These are phyloP conservation scores for Conomelus anceps DNA, from an alignment of 2,888 invertebrate species.

Conservation along the genomic window DNA sequence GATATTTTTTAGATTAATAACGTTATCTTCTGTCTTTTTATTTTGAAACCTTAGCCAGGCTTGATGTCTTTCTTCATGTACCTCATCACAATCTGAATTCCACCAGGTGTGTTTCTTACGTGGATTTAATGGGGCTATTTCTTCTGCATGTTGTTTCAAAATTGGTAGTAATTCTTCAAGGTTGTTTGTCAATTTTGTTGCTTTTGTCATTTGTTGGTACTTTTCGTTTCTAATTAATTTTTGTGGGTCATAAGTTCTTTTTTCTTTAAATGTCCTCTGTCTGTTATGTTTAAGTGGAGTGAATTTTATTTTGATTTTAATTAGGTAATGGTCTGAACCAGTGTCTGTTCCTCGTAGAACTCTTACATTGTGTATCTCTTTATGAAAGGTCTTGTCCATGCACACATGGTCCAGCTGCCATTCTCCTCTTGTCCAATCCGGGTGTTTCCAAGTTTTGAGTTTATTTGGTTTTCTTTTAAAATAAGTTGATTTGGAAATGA, in stretches of 20 bases:
- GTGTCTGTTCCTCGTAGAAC: neutral
- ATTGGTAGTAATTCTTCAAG: too few species aligned
- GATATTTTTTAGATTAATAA: neutral
- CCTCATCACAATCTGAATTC: too few species aligned
- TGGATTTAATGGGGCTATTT: too few species aligned
- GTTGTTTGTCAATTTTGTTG: conserved; percentile 12
- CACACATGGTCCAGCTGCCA: neutral
- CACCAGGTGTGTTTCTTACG: too few species aligned
- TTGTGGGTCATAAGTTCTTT: neutral
- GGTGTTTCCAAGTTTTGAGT: neutral
- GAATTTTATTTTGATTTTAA: neutral
- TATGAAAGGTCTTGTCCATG: neutral
- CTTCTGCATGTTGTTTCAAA: too few species aligned
- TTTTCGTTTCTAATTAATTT: neutral
- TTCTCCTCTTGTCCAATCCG: neutral
- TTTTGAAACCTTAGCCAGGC: neutral
- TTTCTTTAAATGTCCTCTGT: neutral
- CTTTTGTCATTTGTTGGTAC: neutral
- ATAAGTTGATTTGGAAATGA: neutral
- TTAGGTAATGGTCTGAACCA: neutral
- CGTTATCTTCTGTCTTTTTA: neutral
- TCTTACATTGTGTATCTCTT: neutral
- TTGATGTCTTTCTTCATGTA: too few species aligned
- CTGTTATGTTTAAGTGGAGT: neutral
- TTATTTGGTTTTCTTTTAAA: too few species aligned